Base-by-base conservation (phyloP, 2,888 invertebrate genomes). In the Muschampia plurimacula region DNA sequence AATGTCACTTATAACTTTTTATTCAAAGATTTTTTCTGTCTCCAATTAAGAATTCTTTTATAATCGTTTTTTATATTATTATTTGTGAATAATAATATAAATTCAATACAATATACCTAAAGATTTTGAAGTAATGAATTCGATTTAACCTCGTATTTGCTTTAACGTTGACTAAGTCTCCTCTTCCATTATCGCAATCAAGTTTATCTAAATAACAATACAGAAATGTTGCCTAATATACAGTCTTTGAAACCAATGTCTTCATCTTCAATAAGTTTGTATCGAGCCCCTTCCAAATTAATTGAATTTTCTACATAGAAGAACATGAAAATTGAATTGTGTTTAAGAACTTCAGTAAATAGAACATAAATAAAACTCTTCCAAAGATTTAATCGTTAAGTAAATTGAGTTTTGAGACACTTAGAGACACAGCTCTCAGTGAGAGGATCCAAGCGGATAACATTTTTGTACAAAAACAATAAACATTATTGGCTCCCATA, bases 301-400 rank as follows among this genome's bases (percentile, higher is more conserved):
- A 72, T 72, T 67, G 60, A 72, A 66, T 72, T 72, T 60, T 55
- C 49, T 39, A n/a, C 59, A 60, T 60, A 67, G 66, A 71, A 28
- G 49, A 67, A 60, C 71, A 72, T 41, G 59, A 46, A 66, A 72
- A 72, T 72, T 72, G 59, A 32, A 72, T 72, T 67, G 59, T 60
- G 46, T 71, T 69, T 49, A 66, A 65, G 60, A 71, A 59, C 65
- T 71, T 66, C 39, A 15, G 66, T 49, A 36, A 66, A 71, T 59
- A 71, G 28, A 59, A 71, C 46, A n/a, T 49, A 49, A 49, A 66
- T 65, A 71, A 36, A 66, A 22, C 22, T 59, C 36, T 59, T 59
- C 32, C 10, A 13, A 59, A 59, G 70, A 66, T 39, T 55, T 49
- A 66, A 59, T 60, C 44, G 32, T 36, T 65, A 71, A 59, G 49